Evolutionary conservation across 2,113 vertebrate species (phyloP).

Genomic region (Arizona elegans): DNA sequence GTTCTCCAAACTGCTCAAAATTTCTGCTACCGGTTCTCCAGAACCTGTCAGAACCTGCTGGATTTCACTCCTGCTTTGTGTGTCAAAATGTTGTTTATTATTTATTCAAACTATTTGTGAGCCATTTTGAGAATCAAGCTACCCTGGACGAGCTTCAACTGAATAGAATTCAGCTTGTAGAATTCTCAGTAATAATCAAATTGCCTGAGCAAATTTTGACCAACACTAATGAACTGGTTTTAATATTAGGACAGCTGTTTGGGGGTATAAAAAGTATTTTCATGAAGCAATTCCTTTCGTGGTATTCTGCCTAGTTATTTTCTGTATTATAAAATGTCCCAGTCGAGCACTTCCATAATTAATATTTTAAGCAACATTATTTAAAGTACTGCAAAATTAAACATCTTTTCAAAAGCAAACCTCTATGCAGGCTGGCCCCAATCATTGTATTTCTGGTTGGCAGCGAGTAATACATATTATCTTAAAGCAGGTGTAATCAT

Average conservation of each 20-base stretch:
- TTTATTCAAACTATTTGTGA: neutral
- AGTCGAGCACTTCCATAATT: neutral
- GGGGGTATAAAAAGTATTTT: neutral
- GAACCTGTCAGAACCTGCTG: too few species aligned
- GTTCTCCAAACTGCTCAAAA: too few species aligned
- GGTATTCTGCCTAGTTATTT: neutral
- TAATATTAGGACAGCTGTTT: neutral
- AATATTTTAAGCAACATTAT: neutral
- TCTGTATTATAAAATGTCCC: neutral
- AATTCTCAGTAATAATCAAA: neutral
- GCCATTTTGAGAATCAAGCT: neutral
- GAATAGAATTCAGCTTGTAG: neutral
- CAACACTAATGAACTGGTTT: neutral
- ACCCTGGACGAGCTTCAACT: neutral
- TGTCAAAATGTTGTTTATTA: neutral
- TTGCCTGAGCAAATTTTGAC: neutral
- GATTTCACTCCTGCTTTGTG: neutral
- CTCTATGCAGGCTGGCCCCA: conserved; percentile 20
- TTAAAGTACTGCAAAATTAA: conserved; percentile 23
- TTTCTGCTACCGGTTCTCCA: too few species aligned
- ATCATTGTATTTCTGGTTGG: conserved; percentile 5
- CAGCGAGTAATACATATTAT: conserved; percentile 41
- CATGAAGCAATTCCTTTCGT: neutral
- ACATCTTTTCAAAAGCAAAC: neutral
- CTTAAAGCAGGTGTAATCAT: conserved; percentile 48